These are phyloP conservation scores for Globicephala melas DNA, from an alignment of 2,113 vertebrate species.

Conservation along the genomic window DNA sequence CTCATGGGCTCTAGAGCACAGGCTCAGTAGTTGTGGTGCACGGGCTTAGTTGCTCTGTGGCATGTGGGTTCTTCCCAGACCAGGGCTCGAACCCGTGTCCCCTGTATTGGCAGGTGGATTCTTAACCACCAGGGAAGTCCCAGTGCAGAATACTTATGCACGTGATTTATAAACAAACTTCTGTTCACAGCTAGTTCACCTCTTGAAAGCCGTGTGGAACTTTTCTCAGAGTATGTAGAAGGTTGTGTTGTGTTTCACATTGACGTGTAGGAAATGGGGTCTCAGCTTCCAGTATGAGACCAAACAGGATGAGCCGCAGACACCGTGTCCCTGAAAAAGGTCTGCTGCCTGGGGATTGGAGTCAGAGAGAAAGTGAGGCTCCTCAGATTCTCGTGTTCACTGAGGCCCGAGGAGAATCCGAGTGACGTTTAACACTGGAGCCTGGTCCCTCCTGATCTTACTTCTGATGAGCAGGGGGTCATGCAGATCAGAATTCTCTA, in stretches of 20 bases:
- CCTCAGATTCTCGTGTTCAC: background rate
- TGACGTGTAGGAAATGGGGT: background rate
- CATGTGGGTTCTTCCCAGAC: too few species aligned
- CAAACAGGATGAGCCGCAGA: background rate
- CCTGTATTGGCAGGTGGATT: too few species aligned
- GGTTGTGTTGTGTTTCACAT: background rate
- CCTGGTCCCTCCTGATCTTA: background rate
- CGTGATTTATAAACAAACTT: slow-evolving; percentile 1
- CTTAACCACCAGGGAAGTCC: too few species aligned
- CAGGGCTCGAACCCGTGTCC: too few species aligned
- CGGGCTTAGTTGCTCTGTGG: too few species aligned
- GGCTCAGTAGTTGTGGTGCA: too few species aligned
- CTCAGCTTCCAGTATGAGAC: background rate
- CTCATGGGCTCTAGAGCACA: too few species aligned
- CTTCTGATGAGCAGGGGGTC: background rate
- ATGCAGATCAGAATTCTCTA: background rate
- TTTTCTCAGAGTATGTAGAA: background rate
- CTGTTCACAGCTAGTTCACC: background rate
- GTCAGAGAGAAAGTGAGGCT: background rate
- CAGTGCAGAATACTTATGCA: background rate
- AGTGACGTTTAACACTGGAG: background rate
- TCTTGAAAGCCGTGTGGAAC: background rate
- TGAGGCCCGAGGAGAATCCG: background rate
- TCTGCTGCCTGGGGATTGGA: background rate
- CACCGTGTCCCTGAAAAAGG: background rate